Conservation (phyloP, 2,113 vertebrate species). For the western clawed frog (Xenopus tropicalis) region UCB_Xtro_10.0 CM004449.2:131563501-131564000, state of each 20-base stretch:
- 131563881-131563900: constrained; percentile 82
- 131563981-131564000: neutral
- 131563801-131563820: constrained; percentile 2
- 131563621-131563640: constrained; percentile 97
- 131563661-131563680: constrained; percentile 89
- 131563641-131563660: constrained; percentile 94
- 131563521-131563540: too few relatives aligned
- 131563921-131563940: constrained; percentile 93
- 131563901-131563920: constrained; percentile 82
- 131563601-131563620: constrained; percentile 92
- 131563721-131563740: constrained; percentile 85
- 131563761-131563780: constrained; percentile 79
- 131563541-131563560: neutral
- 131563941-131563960: constrained; percentile 94
- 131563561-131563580: constrained; percentile 84
- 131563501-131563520: too few relatives aligned
- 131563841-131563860: too few relatives aligned
- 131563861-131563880: too few relatives aligned
- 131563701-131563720: constrained; percentile 78
- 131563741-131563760: constrained; percentile 91
- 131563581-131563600: constrained; percentile 93
- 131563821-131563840: too few relatives aligned
- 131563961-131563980: constrained; percentile 94
- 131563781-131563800: constrained; percentile 92
- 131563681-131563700: constrained; percentile 54